Evolutionary conservation across 1,140 invertebrate species (phyloP).

Genomic region (Leguminivora glycinivorella): DNA sequence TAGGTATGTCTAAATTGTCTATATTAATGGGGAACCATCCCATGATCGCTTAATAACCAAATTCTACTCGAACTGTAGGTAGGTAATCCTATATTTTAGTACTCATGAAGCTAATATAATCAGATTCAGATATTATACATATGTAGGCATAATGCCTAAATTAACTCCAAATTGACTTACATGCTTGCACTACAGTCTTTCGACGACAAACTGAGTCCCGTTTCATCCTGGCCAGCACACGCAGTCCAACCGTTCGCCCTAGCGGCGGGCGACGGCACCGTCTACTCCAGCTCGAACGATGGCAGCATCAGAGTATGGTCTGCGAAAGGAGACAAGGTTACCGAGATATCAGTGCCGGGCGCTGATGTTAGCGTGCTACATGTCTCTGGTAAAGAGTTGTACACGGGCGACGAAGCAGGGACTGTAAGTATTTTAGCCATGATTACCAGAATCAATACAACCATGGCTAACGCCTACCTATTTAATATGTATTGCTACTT

Average conservation of each 20-base stretch:
- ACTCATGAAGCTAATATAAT: no score
- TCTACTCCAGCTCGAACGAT: conserved; percentile 67
- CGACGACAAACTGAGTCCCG: conserved; percentile 51
- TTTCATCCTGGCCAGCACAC: conserved; percentile 59
- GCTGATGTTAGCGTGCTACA: conserved; percentile 52
- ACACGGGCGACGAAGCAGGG: conserved; percentile 65
- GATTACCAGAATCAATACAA: no score
- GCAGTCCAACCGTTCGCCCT: conserved; percentile 64
- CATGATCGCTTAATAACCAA: no score
- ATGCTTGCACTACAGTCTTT: conserved; percentile 46
- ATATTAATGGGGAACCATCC: no score
- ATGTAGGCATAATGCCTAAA: no score
- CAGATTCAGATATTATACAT: no score
- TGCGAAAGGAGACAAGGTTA: conserved; percentile 52
- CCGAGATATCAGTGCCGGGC: conserved; percentile 47
- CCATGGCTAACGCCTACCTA: not conserved
- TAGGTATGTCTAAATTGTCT: no score
- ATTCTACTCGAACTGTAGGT: no score
- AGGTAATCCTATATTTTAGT: no score
- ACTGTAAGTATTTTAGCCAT: conserved; percentile 53
- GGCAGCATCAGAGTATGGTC: conserved; percentile 62
- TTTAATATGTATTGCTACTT: not conserved
- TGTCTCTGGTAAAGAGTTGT: conserved; percentile 53
- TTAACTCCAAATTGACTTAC: not conserved
- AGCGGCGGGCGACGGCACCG: conserved; percentile 48